Evolutionary conservation across 2,888 invertebrate genomes (phyloP).

Genomic region (Metellina segmentata): DNA sequence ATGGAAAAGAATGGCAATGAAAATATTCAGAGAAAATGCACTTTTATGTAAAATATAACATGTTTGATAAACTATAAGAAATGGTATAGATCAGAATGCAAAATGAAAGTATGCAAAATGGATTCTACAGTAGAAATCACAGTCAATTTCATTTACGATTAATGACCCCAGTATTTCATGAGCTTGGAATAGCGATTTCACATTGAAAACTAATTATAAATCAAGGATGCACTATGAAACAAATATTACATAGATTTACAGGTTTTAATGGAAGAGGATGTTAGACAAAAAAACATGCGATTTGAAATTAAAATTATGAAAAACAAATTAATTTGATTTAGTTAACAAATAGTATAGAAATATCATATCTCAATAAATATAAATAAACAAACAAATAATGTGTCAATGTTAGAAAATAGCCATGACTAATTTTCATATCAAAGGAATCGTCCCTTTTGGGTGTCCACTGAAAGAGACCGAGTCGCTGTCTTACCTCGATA

Average conservation of each 20-base stretch:
- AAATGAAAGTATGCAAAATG: not conserved
- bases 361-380: constrained; percentile 44
- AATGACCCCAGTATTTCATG: not conserved
- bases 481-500: constrained; percentile 10
- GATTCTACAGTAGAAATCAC: not conserved
- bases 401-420: constrained; percentile 1
- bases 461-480: constrained; percentile 15
- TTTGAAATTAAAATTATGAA: not conserved
- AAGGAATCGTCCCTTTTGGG: constrained; percentile 15
- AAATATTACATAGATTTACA: not conserved
- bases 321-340: constrained; percentile 27
- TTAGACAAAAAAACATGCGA: not conserved
- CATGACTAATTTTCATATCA: constrained; percentile 15
- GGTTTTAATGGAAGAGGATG: not conserved
- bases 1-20: not conserved
- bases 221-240: not conserved
- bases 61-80: not conserved
- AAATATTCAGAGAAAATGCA: not conserved
- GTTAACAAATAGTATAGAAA: constrained; percentile 45
- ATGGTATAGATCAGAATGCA: not conserved
- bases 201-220: not conserved
- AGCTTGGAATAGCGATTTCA: not conserved
- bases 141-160: not conserved
- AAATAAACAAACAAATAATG: constrained; percentile 43
- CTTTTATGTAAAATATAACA: not conserved